phyloP scores from a whole-genome alignment of 2,113 vertebrate genomes.

The Ceuthmochares aereus region DNA sequence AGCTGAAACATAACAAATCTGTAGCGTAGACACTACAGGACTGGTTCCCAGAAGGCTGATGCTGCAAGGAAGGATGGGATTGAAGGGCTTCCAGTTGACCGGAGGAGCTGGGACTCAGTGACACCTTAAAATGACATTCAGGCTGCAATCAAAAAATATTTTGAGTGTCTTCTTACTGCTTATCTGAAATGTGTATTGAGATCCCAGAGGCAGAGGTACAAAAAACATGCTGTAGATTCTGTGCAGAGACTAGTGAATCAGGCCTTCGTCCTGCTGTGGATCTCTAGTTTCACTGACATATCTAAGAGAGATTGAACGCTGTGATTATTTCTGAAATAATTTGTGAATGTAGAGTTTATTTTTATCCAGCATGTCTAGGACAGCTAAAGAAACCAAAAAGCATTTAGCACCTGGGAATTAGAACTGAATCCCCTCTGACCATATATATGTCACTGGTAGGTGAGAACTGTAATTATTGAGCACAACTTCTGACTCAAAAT shows the following conservation, averaged over 20 bases:
- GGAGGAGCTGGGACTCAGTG: not conserved
- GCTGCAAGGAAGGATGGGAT: not conserved
- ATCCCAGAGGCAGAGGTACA: not conserved
- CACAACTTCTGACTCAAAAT: not conserved
- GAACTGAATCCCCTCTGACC: not conserved
- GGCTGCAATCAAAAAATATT: not conserved
- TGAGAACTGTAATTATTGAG: not conserved
- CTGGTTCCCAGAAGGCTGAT: not conserved
- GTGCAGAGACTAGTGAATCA: not conserved
- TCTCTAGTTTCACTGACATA: not conserved
- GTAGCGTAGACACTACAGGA: not conserved
- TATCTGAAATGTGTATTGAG: not conserved
- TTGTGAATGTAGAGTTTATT: constrained; percentile 8
- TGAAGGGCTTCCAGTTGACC: not conserved
- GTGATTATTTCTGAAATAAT: constrained; percentile 50
- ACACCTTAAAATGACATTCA: not conserved
- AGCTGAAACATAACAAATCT: not conserved
- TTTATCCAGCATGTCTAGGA: not conserved
- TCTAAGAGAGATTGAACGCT: constrained; percentile 25
- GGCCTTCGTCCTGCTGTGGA: not conserved
- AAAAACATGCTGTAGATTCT: not conserved
- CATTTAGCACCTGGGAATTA: not conserved
- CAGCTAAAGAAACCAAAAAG: constrained; percentile 6
- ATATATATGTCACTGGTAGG: not conserved
- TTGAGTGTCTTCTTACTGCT: not conserved